A percentile compares a stretch with the other conserved stretches of the same genome.
phyloP scores from a whole-genome alignment of 1,140 invertebrate species.

The Platyura marginata region DNA sequence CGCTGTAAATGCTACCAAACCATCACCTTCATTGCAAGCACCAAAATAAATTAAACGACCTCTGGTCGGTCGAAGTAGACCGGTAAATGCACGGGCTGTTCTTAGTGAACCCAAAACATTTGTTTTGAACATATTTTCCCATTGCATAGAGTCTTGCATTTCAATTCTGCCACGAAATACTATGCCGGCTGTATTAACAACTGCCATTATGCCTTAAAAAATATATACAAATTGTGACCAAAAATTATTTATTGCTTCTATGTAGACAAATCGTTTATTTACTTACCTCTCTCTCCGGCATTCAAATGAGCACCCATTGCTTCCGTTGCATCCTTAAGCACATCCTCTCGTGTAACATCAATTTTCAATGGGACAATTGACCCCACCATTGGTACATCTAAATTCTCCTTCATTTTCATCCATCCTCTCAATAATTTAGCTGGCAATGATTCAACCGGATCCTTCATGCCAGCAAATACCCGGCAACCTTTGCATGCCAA shows the following conservation, averaged over 20 bases:
- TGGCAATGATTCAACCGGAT: slow-evolving; percentile 29
- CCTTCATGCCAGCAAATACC: slow-evolving; percentile 54
- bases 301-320: slow-evolving; percentile 58
- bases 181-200: slow-evolving; percentile 60
- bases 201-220: slow-evolving; percentile 65
- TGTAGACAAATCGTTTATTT: slow-evolving; percentile 1
- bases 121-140: slow-evolving; percentile 55
- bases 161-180: slow-evolving; percentile 46
- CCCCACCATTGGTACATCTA: slow-evolving; percentile 22
- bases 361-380: slow-evolving; percentile 45
- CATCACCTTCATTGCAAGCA: slow-evolving; percentile 25
- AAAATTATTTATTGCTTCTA: too few species aligned
- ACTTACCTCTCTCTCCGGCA: slow-evolving; percentile 55
- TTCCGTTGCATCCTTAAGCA: slow-evolving; percentile 54
- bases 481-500: slow-evolving; percentile 45
- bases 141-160: slow-evolving; percentile 49
- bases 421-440: slow-evolving; percentile 34
- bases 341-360: slow-evolving; percentile 62
- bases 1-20: slow-evolving; percentile 44
- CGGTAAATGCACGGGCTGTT: slow-evolving; percentile 52
- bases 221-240: background rate
- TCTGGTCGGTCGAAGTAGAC: slow-evolving; percentile 33
- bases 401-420: slow-evolving; percentile 37
- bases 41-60: slow-evolving; percentile 41
- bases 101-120: slow-evolving; percentile 58